Evolutionary conservation across 2,113 vertebrate species (phyloP).

Genomic region (Strix uralensis): DNA sequence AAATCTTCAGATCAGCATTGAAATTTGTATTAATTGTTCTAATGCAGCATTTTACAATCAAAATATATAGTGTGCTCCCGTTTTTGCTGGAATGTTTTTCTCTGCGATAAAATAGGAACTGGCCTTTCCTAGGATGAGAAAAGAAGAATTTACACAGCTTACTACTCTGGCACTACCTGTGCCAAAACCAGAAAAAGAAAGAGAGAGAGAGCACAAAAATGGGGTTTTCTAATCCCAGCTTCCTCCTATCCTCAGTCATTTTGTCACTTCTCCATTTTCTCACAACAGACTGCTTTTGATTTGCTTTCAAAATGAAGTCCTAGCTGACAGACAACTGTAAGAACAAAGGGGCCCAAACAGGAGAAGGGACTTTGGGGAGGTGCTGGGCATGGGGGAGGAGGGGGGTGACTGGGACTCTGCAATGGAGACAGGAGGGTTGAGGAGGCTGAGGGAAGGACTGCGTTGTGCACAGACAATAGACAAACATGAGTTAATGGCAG

Average conservation of each 20-base stretch:
- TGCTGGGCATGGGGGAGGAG: neutral
- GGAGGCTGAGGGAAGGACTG: neutral
- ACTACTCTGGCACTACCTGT: neutral
- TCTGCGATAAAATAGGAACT: neutral
- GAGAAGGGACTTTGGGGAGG: neutral
- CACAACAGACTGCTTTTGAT: neutral
- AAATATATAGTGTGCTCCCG: neutral
- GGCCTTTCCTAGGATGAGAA: neutral
- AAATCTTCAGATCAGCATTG: neutral
- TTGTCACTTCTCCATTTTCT: conserved; percentile 3
- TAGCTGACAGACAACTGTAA: neutral
- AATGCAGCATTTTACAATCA: conserved; percentile 6
- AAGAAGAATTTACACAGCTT: neutral
- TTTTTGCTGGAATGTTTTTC: conserved; percentile 10
- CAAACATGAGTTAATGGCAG: neutral
- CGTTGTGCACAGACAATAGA: fast-evolving
- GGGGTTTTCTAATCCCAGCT: neutral
- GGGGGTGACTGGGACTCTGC: neutral
- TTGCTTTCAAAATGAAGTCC: conserved; percentile 26
- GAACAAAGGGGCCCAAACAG: neutral
- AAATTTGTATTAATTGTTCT: conserved; percentile 28
- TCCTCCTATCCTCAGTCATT: neutral
- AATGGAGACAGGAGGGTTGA: neutral
- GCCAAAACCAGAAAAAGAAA: neutral
- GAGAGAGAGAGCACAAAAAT: neutral